A percentile compares a stretch with the other conserved stretches of the same genome.
phyloP scores from a whole-genome alignment of 2,113 vertebrate species.

The Dendrocopos noguchii region DNA sequence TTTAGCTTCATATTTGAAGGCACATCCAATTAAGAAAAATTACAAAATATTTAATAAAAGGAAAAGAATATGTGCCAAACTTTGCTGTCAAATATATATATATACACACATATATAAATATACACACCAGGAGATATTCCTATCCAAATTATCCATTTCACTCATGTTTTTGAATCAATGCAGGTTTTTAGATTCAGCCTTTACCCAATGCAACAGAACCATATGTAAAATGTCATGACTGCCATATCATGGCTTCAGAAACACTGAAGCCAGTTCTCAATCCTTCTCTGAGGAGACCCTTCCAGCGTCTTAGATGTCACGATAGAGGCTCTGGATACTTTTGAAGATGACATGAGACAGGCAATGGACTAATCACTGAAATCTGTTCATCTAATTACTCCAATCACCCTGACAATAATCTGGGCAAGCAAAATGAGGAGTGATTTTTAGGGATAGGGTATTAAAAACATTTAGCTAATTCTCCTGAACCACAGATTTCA shows the following conservation, averaged over 20 bases:
- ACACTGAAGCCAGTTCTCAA: not conserved
- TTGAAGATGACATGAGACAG: not conserved
- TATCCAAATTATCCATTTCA: not conserved
- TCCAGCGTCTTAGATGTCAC: not conserved
- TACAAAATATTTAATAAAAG: not conserved
- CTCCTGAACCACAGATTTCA: not conserved
- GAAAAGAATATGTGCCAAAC: not conserved
- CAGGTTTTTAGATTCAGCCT: not conserved
- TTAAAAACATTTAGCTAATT: slow-evolving; percentile 3
- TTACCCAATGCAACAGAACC: not conserved
- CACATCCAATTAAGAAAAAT: not conserved
- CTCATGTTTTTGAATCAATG: not conserved
- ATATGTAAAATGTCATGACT: rapidly evolving
- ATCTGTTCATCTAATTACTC: not conserved
- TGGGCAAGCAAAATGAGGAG: not conserved
- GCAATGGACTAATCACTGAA: not conserved
- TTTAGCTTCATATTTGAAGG: not conserved
- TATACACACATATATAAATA: not conserved
- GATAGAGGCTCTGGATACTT: not conserved
- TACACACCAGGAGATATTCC: not conserved
- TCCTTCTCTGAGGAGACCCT: not conserved
- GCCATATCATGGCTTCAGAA: not conserved
- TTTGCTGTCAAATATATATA: not conserved
- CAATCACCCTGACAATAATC: not conserved
- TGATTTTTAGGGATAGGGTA: not conserved